Conservation (phyloP, 2,797 vertebrate genomes). For the Naso thynnoides region DNA sequence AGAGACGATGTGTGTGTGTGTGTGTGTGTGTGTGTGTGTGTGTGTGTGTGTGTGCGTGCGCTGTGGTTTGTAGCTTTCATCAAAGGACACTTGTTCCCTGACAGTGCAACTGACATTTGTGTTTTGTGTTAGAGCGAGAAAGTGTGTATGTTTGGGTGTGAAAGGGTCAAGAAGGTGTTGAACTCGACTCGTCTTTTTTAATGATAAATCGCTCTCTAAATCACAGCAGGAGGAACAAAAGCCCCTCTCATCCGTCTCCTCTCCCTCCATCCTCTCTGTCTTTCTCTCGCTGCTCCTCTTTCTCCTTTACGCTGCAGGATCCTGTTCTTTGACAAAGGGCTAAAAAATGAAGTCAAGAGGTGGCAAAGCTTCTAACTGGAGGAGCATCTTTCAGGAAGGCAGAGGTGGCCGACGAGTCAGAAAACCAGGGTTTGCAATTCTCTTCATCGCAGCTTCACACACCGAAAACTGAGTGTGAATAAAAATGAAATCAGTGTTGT, state of each 20-base stretch:
- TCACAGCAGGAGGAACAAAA: constrained; percentile 62
- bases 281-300: constrained; percentile 32
- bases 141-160: constrained; percentile 2
- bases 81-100: constrained; percentile 8
- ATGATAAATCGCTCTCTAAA: constrained; percentile 62
- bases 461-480: neutral
- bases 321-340: constrained; percentile 70
- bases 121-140: constrained; percentile 5
- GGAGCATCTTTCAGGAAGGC: constrained; percentile 63
- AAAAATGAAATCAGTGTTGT: neutral
- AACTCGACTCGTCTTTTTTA: constrained; percentile 20
- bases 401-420: constrained; percentile 35
- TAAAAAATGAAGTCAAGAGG: constrained; percentile 79
- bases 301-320: constrained; percentile 61
- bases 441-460: neutral
- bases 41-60: neutral
- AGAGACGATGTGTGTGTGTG: neutral
- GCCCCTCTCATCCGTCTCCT: constrained; percentile 63
- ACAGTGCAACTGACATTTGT: constrained; percentile 6
- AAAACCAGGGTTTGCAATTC: neutral
- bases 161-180: constrained; percentile 38
- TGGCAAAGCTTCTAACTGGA: constrained; percentile 56
- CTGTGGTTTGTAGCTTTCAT: neutral
- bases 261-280: neutral
- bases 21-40: too few species aligned